Base-by-base conservation (phyloP, 2,113 vertebrate genomes). In the Coryphaenoides rupestris region DNA sequence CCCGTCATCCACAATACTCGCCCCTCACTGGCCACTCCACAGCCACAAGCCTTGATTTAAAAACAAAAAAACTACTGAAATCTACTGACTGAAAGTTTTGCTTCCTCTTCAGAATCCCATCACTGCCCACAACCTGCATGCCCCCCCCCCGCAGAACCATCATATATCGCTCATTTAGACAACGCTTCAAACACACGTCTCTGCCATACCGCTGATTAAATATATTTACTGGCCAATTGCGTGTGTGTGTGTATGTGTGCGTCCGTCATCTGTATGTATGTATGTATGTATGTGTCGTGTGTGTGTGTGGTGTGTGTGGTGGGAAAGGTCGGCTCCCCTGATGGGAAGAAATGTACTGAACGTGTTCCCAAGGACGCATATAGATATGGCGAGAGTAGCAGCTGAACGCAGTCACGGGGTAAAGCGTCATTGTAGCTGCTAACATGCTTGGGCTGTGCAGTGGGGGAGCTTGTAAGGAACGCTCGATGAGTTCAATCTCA, bases 51-150 rank as follows among this genome's bases (percentile, higher is more conserved):
- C n/a, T n/a, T n/a, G n/a, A n/a, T n/a, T n/a, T n/a, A n/a, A n/a
- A n/a, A 17, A 50, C 47, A 6, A 50, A 50, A 55, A 50, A 14
- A 24, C 58, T 19, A 56, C 50, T 40, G 23, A 40, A 13, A 52
- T 19, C 24, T n/a, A n/a, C 40, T 21, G 15, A 24, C 26, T 40
- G 16, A 24, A 67, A 60, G 23, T 26, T 63, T 4, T 4, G 47
- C n/a, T n/a, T 17, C 47, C 47, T n/a, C 47, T n/a, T 16, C 47
- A 16, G 47, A 16, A 54, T 46, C 19, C 9, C 4, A 22, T 12
- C 52, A 52, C 63, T 16, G 65, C 55, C 50, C 15, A 26, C 40
- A 7, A n/a, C 54, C 56, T 72, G 67, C 74, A 78, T 69, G 68
- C 50, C 22, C 47, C 19, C 46, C 65, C 65, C 13, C 47, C 17